Evolutionary conservation across 2,888 invertebrate genomes (phyloP), one percentile per base, ranked within the genome.

Genomic region (Allygus modestus): DNA sequence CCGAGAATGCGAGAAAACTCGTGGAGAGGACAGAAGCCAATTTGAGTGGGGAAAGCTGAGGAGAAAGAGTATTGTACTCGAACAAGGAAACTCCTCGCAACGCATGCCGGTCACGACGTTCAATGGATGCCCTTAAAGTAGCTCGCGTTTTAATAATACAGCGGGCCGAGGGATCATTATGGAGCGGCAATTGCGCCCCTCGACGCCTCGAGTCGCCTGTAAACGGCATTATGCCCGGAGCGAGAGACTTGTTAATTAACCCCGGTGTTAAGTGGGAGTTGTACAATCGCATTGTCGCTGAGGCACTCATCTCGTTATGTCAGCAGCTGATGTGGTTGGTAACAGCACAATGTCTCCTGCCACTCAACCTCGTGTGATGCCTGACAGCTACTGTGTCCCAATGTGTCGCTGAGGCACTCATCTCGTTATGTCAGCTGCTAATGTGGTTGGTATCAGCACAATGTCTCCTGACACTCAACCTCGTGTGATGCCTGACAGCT

Each of bases 61-160:
- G 28, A 33, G 28, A 51, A 26, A 51, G 51, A 77, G 79, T 33
- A 54, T 79, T 79, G 79, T 54, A 20, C 65, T n/a, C n/a, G 58
- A 17, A 51, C 54, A 77, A 58, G 26, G 23, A 31, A 54, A 77
- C 77, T 51, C 5, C 54, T 31, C 79, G 79, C 33, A 43, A 23
- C 15, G 79, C 51, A 79, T 54, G 79, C 79, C 58, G 58, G 58
- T 51, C 79, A 79, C 79, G 77, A 20, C 2, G 73, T 15, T 51
- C 46, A 51, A 77, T 46, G 75, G 71, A 20, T 33, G 43, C 51
- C 77, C 77, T 54, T 77, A 77, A 77, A 77, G 77, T 77, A 51
- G 77, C 77, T 77, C 77, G 77, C 28, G 43, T 77, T 77, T 77
- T 77, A 77, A 77, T 77, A 77, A 77, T 77, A 43, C 75, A 75